Evolutionary conservation across 1,140 invertebrate genomes (phyloP).

Genomic region (Centruroides vittatus): DNA sequence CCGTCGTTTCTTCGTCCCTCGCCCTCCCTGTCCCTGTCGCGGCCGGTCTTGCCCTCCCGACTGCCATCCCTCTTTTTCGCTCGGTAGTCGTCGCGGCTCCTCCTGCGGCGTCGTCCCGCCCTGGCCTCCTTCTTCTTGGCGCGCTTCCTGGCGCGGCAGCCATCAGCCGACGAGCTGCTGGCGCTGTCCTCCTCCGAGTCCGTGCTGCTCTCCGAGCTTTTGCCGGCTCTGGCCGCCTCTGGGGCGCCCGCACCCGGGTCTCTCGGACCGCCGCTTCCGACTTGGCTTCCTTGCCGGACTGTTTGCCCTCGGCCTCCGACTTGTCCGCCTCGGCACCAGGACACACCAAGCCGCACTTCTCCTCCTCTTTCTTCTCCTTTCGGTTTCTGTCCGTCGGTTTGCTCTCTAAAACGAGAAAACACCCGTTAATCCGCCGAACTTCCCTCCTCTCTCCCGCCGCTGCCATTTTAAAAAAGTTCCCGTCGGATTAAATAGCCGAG

Average conservation of each 20-base stretch:
- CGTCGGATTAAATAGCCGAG: too few relatives aligned
- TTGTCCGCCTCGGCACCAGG: neutral
- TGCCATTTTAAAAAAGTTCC: too few relatives aligned
- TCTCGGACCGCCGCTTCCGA: neutral
- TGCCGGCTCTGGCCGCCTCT: neutral
- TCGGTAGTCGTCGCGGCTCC: too few relatives aligned
- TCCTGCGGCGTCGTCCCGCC: too few relatives aligned
- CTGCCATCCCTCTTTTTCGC: too few relatives aligned
- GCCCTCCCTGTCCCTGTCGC: neutral
- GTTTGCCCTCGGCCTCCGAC: neutral
- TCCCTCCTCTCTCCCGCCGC: too few relatives aligned
- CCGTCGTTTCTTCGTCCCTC: neutral
- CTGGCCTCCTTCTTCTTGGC: too few relatives aligned
- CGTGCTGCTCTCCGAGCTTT: too few relatives aligned
- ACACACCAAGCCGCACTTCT: neutral
- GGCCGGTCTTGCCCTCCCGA: neutral
- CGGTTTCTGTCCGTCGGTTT: neutral
- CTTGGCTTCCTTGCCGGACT: neutral
- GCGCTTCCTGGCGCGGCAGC: too few relatives aligned
- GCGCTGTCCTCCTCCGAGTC: too few relatives aligned
- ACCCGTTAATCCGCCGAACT: too few relatives aligned
- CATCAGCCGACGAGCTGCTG: too few relatives aligned
- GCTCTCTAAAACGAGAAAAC: neutral
- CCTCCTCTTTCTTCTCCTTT: neutral
- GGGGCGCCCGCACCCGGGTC: neutral